Conservation (phyloP, 2,888 invertebrate species). For the Nycteola revayana region DNA sequence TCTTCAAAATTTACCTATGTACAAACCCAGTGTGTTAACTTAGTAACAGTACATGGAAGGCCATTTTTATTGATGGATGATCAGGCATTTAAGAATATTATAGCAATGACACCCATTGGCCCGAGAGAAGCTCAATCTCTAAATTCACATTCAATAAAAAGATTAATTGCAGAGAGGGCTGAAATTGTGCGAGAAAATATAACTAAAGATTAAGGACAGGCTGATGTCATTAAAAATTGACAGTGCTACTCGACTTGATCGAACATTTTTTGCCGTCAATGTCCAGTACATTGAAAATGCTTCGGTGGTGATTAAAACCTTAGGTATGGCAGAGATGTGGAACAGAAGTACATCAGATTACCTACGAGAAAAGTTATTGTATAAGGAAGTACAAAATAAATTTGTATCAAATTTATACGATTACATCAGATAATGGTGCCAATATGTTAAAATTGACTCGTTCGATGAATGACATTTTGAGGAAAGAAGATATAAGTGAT, state of each 20-base stretch:
- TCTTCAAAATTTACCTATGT: slow-evolving; percentile 1
- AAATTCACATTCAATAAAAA: slow-evolving; percentile 2
- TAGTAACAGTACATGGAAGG: slow-evolving; percentile 2
- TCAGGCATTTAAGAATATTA: slow-evolving; percentile 3
- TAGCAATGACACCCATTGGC: slow-evolving; percentile 1
- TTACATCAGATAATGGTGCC: slow-evolving; percentile 12
- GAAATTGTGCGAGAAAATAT: slow-evolving; percentile 5
- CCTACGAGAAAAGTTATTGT: slow-evolving; percentile 7
- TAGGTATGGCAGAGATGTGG: slow-evolving; percentile 5
- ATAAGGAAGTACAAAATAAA: not conserved
- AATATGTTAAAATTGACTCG: slow-evolving; percentile 13
- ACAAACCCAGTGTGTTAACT: slow-evolving; percentile 2
- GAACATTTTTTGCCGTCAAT: slow-evolving; percentile 8
- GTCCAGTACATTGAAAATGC: slow-evolving; percentile 7
- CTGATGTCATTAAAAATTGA: slow-evolving; percentile 6
- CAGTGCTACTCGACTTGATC: slow-evolving; percentile 4
- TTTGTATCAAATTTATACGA: slow-evolving; percentile 4
- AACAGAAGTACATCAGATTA: slow-evolving; percentile 7
- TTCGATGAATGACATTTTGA: slow-evolving; percentile 7
- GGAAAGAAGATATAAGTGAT: slow-evolving; percentile 6
- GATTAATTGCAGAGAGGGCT: slow-evolving; percentile 6
- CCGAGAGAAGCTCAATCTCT: not conserved
- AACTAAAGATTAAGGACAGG: slow-evolving; percentile 4
- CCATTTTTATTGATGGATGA: slow-evolving; percentile 2
- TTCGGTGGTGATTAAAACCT: slow-evolving; percentile 5